These are phyloP conservation scores for Myripristis jacobus DNA, from an alignment of 2,797 vertebrate species.

Conservation along the genomic window DNA sequence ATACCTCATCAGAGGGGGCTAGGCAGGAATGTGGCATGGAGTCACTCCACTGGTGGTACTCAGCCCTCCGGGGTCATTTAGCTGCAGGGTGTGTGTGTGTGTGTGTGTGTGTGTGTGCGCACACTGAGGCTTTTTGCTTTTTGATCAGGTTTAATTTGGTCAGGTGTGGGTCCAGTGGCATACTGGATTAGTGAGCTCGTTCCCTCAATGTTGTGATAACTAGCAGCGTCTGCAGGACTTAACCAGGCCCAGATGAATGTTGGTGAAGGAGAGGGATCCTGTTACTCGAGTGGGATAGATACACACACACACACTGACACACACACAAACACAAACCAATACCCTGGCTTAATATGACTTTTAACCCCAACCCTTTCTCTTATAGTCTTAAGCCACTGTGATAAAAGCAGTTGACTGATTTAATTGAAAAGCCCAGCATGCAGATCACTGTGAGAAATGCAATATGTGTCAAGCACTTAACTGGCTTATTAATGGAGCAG, in stretches of 20 bases:
- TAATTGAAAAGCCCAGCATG: constrained; percentile 76
- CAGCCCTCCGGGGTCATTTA: constrained; percentile 36
- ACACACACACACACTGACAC: constrained; percentile 26
- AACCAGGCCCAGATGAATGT: constrained; percentile 82
- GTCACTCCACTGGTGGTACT: constrained; percentile 23
- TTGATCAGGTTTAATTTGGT: constrained; percentile 72
- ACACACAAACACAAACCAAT: constrained; percentile 42
- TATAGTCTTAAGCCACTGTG: constrained; percentile 64
- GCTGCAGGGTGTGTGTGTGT: constrained; percentile 9
- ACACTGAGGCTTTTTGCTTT: constrained; percentile 28
- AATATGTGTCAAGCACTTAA: constrained; percentile 60
- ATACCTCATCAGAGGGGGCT: constrained; percentile 26
- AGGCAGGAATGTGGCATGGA: constrained; percentile 37
- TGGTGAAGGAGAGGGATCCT: constrained; percentile 66
- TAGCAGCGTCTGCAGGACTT: constrained; percentile 71
- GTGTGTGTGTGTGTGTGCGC: constrained; percentile 29
- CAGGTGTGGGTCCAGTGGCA: constrained; percentile 52
- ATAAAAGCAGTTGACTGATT: constrained; percentile 62
- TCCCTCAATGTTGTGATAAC: constrained; percentile 79
- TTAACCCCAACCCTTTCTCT: constrained; percentile 62
- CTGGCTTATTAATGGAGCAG: constrained; percentile 62
- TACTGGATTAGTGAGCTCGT: constrained; percentile 68
- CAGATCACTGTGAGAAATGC: constrained; percentile 57
- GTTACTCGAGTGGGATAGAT: constrained; percentile 65
- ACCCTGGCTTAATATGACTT: constrained; percentile 61